These are phyloP conservation scores for Acanthacorydalis orientalis DNA, from an alignment of 2,888 invertebrate species.

Conservation along the genomic window DNA sequence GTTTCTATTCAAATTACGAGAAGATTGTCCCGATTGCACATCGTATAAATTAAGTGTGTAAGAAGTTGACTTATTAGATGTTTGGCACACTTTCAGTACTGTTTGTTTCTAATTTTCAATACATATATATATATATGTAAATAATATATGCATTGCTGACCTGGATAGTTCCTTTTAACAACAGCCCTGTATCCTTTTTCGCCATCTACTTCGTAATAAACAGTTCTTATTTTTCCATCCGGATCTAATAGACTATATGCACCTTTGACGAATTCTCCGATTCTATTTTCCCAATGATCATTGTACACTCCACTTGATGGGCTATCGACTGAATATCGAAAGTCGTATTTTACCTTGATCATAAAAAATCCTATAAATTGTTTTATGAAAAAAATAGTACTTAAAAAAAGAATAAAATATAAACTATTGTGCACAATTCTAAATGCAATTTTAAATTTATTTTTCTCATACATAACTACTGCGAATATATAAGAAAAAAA, in stretches of 20 bases:
- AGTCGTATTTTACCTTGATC: constrained; percentile 17
- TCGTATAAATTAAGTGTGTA: too few species aligned
- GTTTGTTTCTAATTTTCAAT: neutral
- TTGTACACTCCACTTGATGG: constrained; percentile 15
- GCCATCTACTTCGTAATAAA: constrained; percentile 39
- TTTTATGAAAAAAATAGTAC: too few species aligned
- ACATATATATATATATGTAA: neutral
- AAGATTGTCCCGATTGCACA: too few species aligned
- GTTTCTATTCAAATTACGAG: too few species aligned
- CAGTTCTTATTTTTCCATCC: constrained; percentile 40
- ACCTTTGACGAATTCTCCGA: constrained; percentile 21
- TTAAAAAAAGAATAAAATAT: too few species aligned
- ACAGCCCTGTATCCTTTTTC: constrained; percentile 34
- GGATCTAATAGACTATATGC: constrained; percentile 50
- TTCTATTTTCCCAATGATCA: constrained; percentile 20
- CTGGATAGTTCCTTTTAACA: constrained; percentile 30
- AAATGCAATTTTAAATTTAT: too few species aligned
- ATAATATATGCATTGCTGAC: constrained; percentile 14
- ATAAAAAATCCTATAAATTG: too few species aligned
- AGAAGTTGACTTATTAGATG: too few species aligned
- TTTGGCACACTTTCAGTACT: too few species aligned
- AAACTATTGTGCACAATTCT: too few species aligned
- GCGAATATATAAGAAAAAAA: too few species aligned
- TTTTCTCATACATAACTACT: too few species aligned
- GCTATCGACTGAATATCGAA: constrained; percentile 19